phyloP scores from a whole-genome alignment of 1,140 invertebrate genomes.

The Bombus fervidus region DNA sequence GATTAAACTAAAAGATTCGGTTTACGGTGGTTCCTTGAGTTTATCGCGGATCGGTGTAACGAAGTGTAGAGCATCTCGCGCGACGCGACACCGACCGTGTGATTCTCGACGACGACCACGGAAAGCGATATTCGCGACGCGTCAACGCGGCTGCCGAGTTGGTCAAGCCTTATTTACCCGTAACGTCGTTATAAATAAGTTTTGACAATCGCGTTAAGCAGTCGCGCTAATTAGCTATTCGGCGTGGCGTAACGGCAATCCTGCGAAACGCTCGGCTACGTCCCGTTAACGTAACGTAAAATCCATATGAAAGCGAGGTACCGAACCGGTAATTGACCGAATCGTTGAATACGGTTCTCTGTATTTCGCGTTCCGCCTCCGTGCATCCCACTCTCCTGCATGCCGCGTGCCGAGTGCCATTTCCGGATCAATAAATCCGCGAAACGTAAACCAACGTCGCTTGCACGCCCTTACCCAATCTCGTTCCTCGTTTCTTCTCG shows the following conservation, averaged over 20 bases:
- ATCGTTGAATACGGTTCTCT: not conserved
- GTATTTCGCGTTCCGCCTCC: too few relatives aligned
- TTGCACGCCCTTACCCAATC: not conserved
- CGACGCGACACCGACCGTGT: rapidly evolving
- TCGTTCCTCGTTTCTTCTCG: too few relatives aligned
- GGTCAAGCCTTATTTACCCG: not conserved
- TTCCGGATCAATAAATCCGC: not conserved
- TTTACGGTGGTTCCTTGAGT: too few relatives aligned
- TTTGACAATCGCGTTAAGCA: constrained; percentile 4
- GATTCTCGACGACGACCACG: too few relatives aligned
- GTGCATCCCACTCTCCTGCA: not conserved
- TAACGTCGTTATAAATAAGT: constrained; percentile 26
- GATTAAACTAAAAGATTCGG: too few relatives aligned
- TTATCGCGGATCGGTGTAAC: too few relatives aligned
- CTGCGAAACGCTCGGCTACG: not conserved
- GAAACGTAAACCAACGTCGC: not conserved
- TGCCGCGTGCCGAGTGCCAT: too few relatives aligned
- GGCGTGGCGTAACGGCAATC: too few relatives aligned
- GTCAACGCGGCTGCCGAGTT: too few relatives aligned
- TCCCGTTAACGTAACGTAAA: not conserved
- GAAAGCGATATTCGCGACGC: too few relatives aligned
- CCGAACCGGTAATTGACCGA: not conserved
- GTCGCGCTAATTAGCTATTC: not conserved
- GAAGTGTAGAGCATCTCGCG: too few relatives aligned
- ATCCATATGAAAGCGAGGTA: not conserved